phyloP scores from a whole-genome alignment of 2,797 vertebrate species.

The Antennarius maculatus region DNA sequence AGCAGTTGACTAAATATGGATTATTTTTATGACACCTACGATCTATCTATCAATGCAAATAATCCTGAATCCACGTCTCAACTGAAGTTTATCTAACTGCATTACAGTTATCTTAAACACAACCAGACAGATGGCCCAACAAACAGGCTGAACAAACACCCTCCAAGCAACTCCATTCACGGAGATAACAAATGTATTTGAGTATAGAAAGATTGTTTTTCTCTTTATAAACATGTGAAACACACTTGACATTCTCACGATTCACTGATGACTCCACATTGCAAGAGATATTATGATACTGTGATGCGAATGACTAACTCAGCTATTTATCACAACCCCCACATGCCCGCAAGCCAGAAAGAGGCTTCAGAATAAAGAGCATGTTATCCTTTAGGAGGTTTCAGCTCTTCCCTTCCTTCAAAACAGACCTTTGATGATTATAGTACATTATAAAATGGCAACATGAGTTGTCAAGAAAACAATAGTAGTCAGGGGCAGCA shows the following conservation, averaged over 20 bases:
- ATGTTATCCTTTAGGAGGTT: slow-evolving; percentile 38
- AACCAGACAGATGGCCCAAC: no score
- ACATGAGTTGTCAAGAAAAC: neutral
- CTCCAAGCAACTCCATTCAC: no score
- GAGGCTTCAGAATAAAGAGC: slow-evolving; percentile 49
- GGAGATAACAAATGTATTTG: no score
- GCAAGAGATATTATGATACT: slow-evolving; percentile 27
- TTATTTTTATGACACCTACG: no score
- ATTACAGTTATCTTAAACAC: no score
- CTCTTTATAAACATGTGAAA: neutral
- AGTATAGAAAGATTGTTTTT: neutral
- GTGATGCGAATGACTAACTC: slow-evolving; percentile 47
- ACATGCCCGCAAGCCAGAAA: slow-evolving; percentile 34
- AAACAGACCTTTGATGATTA: slow-evolving; percentile 22
- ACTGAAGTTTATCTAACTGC: no score
- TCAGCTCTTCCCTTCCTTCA: slow-evolving; percentile 31
- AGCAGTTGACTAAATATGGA: no score
- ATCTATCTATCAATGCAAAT: no score
- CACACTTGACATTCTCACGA: slow-evolving; percentile 18
- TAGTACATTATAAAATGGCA: neutral
- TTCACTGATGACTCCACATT: slow-evolving; percentile 15
- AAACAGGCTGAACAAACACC: no score
- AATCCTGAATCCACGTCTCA: no score
- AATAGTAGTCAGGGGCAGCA: slow-evolving; percentile 3
- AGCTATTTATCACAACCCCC: slow-evolving; percentile 43